These are phyloP conservation scores for Leptopilina clavipes DNA, from an alignment of 1,140 invertebrate genomes.

Conservation along the genomic window DNA sequence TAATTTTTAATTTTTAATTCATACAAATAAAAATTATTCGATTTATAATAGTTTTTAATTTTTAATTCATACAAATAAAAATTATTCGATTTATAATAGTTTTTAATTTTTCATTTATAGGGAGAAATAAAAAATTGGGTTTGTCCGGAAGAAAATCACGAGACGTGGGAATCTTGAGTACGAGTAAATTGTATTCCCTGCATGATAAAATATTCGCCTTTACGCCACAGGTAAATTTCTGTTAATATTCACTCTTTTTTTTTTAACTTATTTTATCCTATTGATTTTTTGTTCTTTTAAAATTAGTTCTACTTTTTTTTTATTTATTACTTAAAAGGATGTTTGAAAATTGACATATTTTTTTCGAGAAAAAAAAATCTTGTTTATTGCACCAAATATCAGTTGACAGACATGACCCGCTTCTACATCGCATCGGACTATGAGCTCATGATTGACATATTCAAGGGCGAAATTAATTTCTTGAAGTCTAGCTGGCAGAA, in stretches of 20 bases:
- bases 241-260: too few relatives aligned
- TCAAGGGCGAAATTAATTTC: conserved; percentile 97
- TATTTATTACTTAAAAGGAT: too few relatives aligned
- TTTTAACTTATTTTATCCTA: too few relatives aligned
- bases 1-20: background rate
- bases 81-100: too few relatives aligned
- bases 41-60: too few relatives aligned
- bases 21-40: background rate
- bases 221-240: conserved; percentile 91
- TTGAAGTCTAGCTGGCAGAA: conserved; percentile 97
- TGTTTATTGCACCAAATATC: conserved; percentile 68
- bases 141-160: conserved; percentile 94
- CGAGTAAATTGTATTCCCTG: conserved; percentile 98
- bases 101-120: conserved; percentile 73
- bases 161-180: conserved; percentile 97
- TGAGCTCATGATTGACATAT: conserved; percentile 97
- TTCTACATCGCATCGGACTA: conserved; percentile 98
- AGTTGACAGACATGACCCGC: conserved; percentile 96
- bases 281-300: too few relatives aligned
- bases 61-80: too few relatives aligned
- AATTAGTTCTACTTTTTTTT: too few relatives aligned
- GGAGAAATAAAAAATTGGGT: conserved; percentile 93
- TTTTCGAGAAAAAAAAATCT: background rate
- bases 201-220: conserved; percentile 98
- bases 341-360: background rate